Percentiles rank a stretch among this genome's conserved stretches.
phyloP scores from a whole-genome alignment of 2,113 vertebrate species.

The Orcinus orca region DNA sequence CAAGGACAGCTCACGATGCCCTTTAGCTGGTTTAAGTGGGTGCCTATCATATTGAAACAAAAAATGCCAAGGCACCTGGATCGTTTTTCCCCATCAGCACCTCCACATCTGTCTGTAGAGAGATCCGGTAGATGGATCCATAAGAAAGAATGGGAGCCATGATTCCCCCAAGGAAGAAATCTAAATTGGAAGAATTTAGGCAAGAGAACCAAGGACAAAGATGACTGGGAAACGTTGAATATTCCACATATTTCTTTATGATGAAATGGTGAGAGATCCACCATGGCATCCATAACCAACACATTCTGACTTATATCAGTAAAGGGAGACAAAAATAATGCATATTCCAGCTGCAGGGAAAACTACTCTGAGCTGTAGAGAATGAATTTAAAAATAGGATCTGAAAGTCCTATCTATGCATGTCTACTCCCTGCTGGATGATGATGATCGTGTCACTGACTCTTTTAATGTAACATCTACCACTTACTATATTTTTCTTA shows the following conservation, averaged over 20 bases:
- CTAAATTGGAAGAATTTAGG: slow-evolving; percentile 16
- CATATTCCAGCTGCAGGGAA: not conserved
- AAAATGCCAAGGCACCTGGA: slow-evolving; percentile 74
- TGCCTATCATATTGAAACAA: slow-evolving; percentile 75
- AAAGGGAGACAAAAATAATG: not conserved
- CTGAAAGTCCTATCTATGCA: not conserved
- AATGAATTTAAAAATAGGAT: not conserved
- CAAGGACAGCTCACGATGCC: slow-evolving; percentile 84
- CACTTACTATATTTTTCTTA: not conserved
- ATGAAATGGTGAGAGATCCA: not conserved
- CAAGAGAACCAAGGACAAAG: slow-evolving; percentile 25
- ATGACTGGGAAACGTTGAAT: not conserved
- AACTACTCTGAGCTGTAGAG: not conserved
- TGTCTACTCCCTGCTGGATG: not conserved
- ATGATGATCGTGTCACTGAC: slow-evolving; percentile 40
- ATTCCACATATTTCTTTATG: not conserved
- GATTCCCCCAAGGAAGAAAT: not conserved
- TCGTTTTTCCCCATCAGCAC: not conserved
- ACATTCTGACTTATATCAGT: not conserved
- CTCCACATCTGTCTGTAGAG: slow-evolving; percentile 31
- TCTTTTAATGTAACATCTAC: not conserved
- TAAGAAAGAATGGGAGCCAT: not conserved
- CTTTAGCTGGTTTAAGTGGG: slow-evolving; percentile 79
- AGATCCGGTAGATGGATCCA: not conserved
- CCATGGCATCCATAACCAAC: not conserved